Base-by-base conservation (phyloP, 2,797 vertebrate species). In the Cyprinella venusta region DNA sequence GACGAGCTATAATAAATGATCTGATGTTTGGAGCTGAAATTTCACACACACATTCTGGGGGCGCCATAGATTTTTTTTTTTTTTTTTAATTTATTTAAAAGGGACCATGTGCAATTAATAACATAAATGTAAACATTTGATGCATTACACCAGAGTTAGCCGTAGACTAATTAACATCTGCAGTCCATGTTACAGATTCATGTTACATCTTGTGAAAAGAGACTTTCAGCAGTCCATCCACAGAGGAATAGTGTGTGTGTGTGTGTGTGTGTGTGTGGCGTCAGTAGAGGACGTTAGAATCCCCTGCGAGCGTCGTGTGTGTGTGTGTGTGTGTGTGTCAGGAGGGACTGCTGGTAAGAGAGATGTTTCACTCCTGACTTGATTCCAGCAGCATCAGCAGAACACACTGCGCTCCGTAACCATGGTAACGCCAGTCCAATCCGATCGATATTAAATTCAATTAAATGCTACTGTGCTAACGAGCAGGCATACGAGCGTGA, bases 391-490 rank as follows among this genome's bases (percentile, higher is more conserved):
- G 67, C 64, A 84, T 88, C 86, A 88, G 84, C 87, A 85, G 82
- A 42, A 87, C 54, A 76, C 85, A 81, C 68, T 90, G 90, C 76
- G 89, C 85, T 67, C 81, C 75, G 91, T 92, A 90, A 89, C 88
- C 83, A 48, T 33, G 21, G 87, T 84, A 69, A 89, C 85, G 21
- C 88, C 89, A 72, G 90, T 90, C 86, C 85, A 87, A 86, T 65
- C 81, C 85, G 88, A 91, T 89, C 86, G 56, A 90, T 88, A 80
- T 88, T 86, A 89, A 90, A 91, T 91, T 87, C 87, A 93, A 92
- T 94, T 90, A 92, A 80, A 81, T 87, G 88, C 83, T 45, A 84
- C 87, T 52, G 85, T 74, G 84, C 89, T 91, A 89, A 89, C 79
- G 86, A 88, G 85, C 89, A 83, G 82, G 42, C 69, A 70, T 64